Percentiles rank a stretch among this genome's conserved stretches.
phyloP scores from a whole-genome alignment of 92 coral and sea anemone species.

The Pocillopora meandrina region DNA sequence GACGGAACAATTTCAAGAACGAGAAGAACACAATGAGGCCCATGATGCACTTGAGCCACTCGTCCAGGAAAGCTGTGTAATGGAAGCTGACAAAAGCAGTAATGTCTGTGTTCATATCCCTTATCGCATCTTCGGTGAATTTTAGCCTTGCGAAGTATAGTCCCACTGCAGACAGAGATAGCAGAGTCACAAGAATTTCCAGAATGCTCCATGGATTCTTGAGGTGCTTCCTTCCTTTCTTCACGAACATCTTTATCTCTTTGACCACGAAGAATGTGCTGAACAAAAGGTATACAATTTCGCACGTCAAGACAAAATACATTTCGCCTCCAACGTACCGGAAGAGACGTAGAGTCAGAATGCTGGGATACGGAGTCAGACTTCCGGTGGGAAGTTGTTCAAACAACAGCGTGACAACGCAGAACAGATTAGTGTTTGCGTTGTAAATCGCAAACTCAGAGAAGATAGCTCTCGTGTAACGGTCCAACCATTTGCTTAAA shows the following conservation, averaged over 20 bases:
- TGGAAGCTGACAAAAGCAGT: conserved; percentile 77
- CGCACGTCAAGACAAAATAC: conserved; percentile 81
- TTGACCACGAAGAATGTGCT: conserved; percentile 67
- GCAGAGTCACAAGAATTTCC: conserved; percentile 75
- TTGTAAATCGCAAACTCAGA: conserved; percentile 87
- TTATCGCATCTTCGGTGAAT: conserved; percentile 63
- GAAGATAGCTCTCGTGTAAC: conserved; percentile 89
- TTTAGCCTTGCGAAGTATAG: conserved; percentile 78
- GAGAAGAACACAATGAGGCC: conserved; percentile 86
- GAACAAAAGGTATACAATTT: conserved; percentile 70
- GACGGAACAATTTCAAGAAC: conserved; percentile 80
- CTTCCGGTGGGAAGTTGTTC: conserved; percentile 93
- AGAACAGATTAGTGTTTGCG: conserved; percentile 85
- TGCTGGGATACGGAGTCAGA: conserved; percentile 77
- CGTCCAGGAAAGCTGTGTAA: conserved; percentile 84
- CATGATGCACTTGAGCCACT: conserved; percentile 75
- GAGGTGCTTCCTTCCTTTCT: conserved; percentile 61
- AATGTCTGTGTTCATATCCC: conserved; percentile 48
- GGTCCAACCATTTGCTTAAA: conserved; percentile 72
- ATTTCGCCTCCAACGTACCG: conserved; percentile 91
- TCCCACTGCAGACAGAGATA: conserved; percentile 71
- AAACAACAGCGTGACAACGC: conserved; percentile 74
- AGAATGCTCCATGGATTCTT: conserved; percentile 83
- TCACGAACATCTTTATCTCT: conserved; percentile 67
- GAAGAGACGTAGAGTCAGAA: conserved; percentile 82